Evolutionary conservation across 2,888 invertebrate genomes (phyloP), one percentile per base, ranked within the genome.

Genomic region (Troilus luridus): DNA sequence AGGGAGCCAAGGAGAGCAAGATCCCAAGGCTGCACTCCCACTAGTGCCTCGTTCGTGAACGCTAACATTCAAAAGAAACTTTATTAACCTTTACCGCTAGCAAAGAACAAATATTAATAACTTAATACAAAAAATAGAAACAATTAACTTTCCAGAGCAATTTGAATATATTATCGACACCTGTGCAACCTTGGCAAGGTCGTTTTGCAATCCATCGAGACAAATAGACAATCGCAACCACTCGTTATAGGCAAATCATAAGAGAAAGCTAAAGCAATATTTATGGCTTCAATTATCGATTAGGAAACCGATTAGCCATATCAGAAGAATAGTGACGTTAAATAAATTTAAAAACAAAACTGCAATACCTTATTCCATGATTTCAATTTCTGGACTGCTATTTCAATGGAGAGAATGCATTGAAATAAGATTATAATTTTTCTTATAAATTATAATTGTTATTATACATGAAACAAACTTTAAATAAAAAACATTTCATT

Each of bases 1-100:
- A 88, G 88, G 60, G 60, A 88, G 88, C 88, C 89, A 89, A 89
- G 89, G 89, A 27, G 62, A 67, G 27, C 89, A 11, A 67, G 89
- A 89, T 62, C 21, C 21, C 67, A 89, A 89, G 89, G 89, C 24
- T 89, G 67, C 64, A 89, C 89, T 89, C 89, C 89, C 89, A 89
- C 89, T 56, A 67, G 89, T 24, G 17, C 88, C 41, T 72, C 72
- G 27, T 41, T 77, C 72, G 72, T 8, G 27, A 77, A 0, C 72
- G 72, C 27, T 41, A 41, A 0, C 41, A 27, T 77, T 77, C 72
- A 77, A 77, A 77, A 77, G 72, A 77, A 41, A 77, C 72, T 77
- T 27, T 14, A 77, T 77, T 77, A 77, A 77, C 72, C 72, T 77
- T 77, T 77, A 77, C 72, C 72, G 72, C 72, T 27, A 77, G 72